Conservation (phyloP, 2,888 invertebrate genomes). For the Hofmannophila pseudospretella region DNA sequence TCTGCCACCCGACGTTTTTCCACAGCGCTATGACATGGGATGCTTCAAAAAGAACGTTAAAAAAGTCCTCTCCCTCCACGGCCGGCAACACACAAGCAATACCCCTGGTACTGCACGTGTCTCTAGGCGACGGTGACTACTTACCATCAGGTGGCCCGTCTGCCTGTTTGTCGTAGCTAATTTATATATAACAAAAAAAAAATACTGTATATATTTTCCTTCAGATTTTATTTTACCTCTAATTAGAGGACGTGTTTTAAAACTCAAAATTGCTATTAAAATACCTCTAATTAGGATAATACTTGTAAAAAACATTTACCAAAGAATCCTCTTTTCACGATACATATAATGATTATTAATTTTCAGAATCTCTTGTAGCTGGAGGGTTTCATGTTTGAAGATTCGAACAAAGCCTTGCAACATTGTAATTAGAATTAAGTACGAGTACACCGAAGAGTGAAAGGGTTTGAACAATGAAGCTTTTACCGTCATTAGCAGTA, state of each 20-base stretch:
- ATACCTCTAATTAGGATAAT: neutral
- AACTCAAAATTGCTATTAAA: neutral
- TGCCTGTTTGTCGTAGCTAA: too few relatives aligned
- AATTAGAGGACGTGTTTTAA: neutral
- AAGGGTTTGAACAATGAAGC: conserved; percentile 13
- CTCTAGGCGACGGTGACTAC: too few relatives aligned
- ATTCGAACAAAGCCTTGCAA: conserved; percentile 6
- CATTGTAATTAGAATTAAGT: conserved; percentile 9
- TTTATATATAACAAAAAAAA: too few relatives aligned
- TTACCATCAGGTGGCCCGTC: too few relatives aligned
- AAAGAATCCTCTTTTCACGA: neutral
- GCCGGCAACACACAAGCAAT: too few relatives aligned
- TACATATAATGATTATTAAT: conserved; percentile 4
- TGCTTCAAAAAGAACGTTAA: too few relatives aligned
- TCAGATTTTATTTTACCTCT: neutral
- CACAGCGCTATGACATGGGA: too few relatives aligned
- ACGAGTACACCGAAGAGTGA: conserved; percentile 1
- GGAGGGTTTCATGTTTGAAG: conserved; percentile 1
- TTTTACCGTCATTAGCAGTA: conserved; percentile 25
- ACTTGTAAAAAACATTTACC: too few relatives aligned
- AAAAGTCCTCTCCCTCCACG: too few relatives aligned
- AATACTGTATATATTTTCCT: too few relatives aligned
- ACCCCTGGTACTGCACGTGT: too few relatives aligned
- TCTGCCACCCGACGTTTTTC: too few relatives aligned
- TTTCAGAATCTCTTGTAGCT: conserved; percentile 1